Evolutionary conservation across 2,888 invertebrate species (phyloP).

Genomic region (Nomada flava): DNA sequence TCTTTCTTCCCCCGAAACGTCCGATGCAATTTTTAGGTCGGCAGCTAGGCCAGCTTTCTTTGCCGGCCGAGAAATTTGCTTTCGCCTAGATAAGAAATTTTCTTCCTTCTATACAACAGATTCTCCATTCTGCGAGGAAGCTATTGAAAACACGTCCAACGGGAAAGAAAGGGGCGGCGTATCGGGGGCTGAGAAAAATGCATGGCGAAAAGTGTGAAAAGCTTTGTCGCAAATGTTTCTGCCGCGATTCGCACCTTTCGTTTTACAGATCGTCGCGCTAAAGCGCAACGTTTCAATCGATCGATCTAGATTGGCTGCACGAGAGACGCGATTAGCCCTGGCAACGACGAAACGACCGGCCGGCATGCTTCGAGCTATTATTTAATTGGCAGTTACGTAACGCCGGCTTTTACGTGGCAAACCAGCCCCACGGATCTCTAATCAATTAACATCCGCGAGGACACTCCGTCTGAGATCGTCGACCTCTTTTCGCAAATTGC

Average conservation of each 20-base stretch:
- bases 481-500: constrained; percentile 35
- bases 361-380: constrained; percentile 63
- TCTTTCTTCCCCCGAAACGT: constrained; percentile 22
- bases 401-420: constrained; percentile 53
- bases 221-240: neutral
- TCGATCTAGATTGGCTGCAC: constrained; percentile 50
- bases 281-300: constrained; percentile 43
- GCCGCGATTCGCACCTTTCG: constrained; percentile 4
- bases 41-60: constrained; percentile 11
- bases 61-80: neutral
- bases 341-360: constrained; percentile 48
- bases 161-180: neutral
- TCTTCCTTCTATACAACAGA: no score
- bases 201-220: neutral
- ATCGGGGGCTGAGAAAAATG: neutral
- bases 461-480: constrained; percentile 51
- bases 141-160: neutral
- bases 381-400: constrained; percentile 71
- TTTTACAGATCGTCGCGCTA: constrained; percentile 11
- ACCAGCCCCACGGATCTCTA: constrained; percentile 48
- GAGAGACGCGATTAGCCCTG: constrained; percentile 59
- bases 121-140: neutral
- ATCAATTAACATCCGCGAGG: constrained; percentile 62
- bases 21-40: constrained; percentile 37
- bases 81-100: neutral